Evolutionary conservation across 2,888 invertebrate species (phyloP).

Genomic region (Abscondita cerata): DNA sequence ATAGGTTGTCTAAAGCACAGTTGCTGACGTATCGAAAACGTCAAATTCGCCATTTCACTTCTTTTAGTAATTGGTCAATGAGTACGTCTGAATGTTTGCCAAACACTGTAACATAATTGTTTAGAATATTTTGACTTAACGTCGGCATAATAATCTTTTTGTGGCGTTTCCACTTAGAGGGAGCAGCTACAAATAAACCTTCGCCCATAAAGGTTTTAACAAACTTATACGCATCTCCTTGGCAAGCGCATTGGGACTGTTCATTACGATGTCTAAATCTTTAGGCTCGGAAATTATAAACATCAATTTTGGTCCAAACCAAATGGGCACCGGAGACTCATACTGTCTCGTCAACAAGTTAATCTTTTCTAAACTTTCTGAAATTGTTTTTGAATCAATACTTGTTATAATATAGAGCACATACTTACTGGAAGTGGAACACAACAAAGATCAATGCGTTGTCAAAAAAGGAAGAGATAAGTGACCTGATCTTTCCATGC

Average conservation of each 20-base stretch:
- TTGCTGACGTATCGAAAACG: slow-evolving; percentile 62
- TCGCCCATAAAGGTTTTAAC: slow-evolving; percentile 26
- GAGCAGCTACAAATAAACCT: slow-evolving; percentile 50
- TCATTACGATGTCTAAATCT: neutral
- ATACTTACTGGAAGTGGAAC: no score
- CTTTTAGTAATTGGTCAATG: slow-evolving; percentile 56
- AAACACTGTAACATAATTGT: slow-evolving; percentile 68
- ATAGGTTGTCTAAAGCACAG: slow-evolving; percentile 69
- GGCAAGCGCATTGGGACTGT: slow-evolving; percentile 18
- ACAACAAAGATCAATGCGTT: neutral
- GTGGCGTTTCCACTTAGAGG: slow-evolving; percentile 65
- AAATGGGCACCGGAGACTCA: neutral
- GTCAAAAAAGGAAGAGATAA: neutral
- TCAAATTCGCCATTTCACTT: slow-evolving; percentile 59
- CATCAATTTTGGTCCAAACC: neutral
- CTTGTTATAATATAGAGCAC: no score
- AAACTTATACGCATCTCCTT: slow-evolving; percentile 38
- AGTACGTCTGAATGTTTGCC: slow-evolving; percentile 65
- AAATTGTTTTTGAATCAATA: no score
- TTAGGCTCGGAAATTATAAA: neutral
- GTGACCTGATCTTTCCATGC: neutral
- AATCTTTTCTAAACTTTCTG: no score
- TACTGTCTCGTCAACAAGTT: neutral
- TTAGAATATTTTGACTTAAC: slow-evolving; percentile 68
- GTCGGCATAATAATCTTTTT: slow-evolving; percentile 68